These are phyloP conservation scores for Hymenochirus boettgeri DNA, from an alignment of 2,113 vertebrate species.

Conservation along the genomic window DNA sequence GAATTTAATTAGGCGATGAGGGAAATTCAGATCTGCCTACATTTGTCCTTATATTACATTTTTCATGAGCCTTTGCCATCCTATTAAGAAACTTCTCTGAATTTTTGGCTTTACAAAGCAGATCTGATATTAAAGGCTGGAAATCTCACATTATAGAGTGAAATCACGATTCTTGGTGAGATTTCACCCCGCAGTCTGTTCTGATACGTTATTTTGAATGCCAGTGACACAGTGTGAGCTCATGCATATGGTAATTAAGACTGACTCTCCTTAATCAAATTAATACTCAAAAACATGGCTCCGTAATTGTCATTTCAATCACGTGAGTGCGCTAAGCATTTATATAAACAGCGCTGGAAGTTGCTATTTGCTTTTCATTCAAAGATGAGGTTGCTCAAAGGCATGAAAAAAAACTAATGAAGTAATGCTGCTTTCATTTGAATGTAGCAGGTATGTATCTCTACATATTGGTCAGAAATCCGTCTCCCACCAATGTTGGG, in stretches of 20 bases:
- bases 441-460: too few species aligned
- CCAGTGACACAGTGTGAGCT: slow-evolving; percentile 17
- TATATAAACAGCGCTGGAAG: slow-evolving; percentile 31
- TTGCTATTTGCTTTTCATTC: slow-evolving; percentile 20
- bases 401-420: too few species aligned
- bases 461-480: too few species aligned
- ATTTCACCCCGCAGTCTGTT: not conserved
- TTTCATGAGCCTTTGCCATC: slow-evolving; percentile 8
- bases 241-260: slow-evolving; percentile 40
- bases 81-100: slow-evolving; percentile 1
- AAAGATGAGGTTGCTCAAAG: not conserved
- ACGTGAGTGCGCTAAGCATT: slow-evolving; percentile 31
- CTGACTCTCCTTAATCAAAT: slow-evolving; percentile 37
- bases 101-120: not conserved
- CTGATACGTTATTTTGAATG: slow-evolving; percentile 25
- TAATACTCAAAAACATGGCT: slow-evolving; percentile 40
- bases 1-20: slow-evolving; percentile 36
- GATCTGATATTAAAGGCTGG: not conserved
- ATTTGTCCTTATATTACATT: slow-evolving; percentile 17
- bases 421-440: too few species aligned
- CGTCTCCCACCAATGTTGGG: too few species aligned
- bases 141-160: not conserved
- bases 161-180: slow-evolving; percentile 7
- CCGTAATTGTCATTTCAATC: slow-evolving; percentile 37
- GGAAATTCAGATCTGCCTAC: slow-evolving; percentile 15